Conservation (phyloP, 2,797 vertebrate species). For the Lophius americanus region DNA sequence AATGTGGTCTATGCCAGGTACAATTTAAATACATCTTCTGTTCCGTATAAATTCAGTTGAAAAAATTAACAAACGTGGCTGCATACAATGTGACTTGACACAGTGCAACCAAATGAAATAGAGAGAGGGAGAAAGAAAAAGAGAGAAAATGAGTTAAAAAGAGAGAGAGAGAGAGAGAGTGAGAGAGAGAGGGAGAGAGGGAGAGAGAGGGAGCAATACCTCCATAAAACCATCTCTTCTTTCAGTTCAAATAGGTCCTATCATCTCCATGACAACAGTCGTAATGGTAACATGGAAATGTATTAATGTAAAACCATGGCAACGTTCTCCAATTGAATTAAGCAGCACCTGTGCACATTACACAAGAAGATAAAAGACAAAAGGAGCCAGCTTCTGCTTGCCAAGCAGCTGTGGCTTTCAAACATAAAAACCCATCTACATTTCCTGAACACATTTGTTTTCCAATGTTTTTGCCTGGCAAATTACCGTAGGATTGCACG, state of each 20-base stretch:
- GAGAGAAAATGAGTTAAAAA: slow-evolving; percentile 13
- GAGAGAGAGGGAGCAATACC: slow-evolving; percentile 66
- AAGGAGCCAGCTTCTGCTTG: slow-evolving; percentile 80
- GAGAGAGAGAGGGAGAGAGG: slow-evolving; percentile 32
- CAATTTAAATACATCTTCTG: slow-evolving; percentile 61
- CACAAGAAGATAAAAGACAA: slow-evolving; percentile 86
- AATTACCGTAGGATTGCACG: slow-evolving; percentile 68
- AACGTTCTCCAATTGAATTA: slow-evolving; percentile 91
- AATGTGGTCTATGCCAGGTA: slow-evolving; percentile 45
- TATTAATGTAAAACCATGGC: slow-evolving; percentile 94
- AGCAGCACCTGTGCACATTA: slow-evolving; percentile 91
- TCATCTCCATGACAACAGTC: slow-evolving; percentile 99
- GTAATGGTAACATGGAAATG: slow-evolving; percentile 99
- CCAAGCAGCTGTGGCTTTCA: slow-evolving; percentile 84
- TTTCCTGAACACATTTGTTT: slow-evolving; percentile 79
- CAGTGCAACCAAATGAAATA: slow-evolving; percentile 63
- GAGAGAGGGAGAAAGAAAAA: slow-evolving; percentile 31
- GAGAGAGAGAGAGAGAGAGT: slow-evolving; percentile 27
- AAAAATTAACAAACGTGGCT: slow-evolving; percentile 71
- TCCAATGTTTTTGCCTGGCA: slow-evolving; percentile 73
- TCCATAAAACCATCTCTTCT: slow-evolving; percentile 89
- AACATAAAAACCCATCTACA: slow-evolving; percentile 80
- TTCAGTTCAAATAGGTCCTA: slow-evolving; percentile 94
- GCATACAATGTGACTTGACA: slow-evolving; percentile 77
- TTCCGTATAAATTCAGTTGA: slow-evolving; percentile 50